Evolutionary conservation across 2,888 invertebrate species (phyloP).

Genomic region (Mamestra brassicae): DNA sequence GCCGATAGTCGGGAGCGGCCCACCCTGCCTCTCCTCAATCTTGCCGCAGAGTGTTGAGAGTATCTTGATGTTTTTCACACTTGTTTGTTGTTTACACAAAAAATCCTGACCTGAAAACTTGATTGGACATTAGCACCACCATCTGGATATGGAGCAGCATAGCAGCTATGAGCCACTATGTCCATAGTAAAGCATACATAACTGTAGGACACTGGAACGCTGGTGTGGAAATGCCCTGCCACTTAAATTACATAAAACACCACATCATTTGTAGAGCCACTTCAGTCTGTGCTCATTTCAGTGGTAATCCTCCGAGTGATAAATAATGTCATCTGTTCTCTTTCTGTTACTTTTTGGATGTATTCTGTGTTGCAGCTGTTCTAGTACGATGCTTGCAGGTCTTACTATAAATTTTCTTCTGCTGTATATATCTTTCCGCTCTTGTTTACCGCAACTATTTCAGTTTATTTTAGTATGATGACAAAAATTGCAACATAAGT

Average conservation of each 20-base stretch:
- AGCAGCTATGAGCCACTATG: conserved; percentile 74
- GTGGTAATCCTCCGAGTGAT: conserved; percentile 60
- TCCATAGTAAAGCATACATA: conserved; percentile 76
- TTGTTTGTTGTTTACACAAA: conserved; percentile 75
- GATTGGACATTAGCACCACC: conserved; percentile 89
- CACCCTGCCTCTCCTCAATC: conserved; percentile 79
- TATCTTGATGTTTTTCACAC: conserved; percentile 74
- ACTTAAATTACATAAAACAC: conserved; percentile 64
- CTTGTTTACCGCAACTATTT: conserved; percentile 61
- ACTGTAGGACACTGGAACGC: conserved; percentile 65
- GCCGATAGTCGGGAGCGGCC: conserved; percentile 78
- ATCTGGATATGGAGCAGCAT: conserved; percentile 79
- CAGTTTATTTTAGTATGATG: conserved; percentile 45
- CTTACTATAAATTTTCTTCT: conserved; percentile 62
- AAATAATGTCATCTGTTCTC: conserved; percentile 59
- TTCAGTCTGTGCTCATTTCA: conserved; percentile 61
- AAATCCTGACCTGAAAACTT: conserved; percentile 90
- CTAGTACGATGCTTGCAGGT: conserved; percentile 55
- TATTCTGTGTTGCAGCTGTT: conserved; percentile 60
- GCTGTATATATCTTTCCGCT: conserved; percentile 56
- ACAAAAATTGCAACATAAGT: conserved; percentile 45
- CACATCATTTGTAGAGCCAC: conserved; percentile 61
- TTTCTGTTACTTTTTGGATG: conserved; percentile 59
- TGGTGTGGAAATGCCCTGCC: conserved; percentile 63
- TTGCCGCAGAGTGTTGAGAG: conserved; percentile 58